phyloP scores from a whole-genome alignment of 2,888 invertebrate species.

The Podabrus alpinus region DNA sequence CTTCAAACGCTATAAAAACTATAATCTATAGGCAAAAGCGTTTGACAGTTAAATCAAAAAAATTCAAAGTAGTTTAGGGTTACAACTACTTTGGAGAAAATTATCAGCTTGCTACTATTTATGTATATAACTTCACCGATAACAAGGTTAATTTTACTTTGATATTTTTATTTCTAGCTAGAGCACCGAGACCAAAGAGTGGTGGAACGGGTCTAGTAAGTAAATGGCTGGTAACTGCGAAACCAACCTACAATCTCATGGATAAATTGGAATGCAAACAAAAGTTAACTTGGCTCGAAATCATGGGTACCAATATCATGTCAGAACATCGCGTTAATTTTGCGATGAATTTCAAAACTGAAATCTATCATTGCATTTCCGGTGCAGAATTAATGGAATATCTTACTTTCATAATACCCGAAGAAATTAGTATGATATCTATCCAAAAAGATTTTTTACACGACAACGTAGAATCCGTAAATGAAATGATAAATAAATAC shows the following conservation, averaged over 20 bases:
- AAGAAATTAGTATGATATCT: constrained; percentile 59
- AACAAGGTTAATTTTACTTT: neutral
- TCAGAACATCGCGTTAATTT: constrained; percentile 71
- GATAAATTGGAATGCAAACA: constrained; percentile 44
- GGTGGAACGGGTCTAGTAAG: constrained; percentile 17
- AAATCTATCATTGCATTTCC: constrained; percentile 69
- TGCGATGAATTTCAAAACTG: constrained; percentile 66
- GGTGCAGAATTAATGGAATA: constrained; percentile 78
- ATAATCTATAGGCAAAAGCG: too few species aligned
- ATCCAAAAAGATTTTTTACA: constrained; percentile 68
- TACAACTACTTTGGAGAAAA: too few species aligned
- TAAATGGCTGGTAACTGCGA: constrained; percentile 34
- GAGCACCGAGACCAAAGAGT: constrained; percentile 21
- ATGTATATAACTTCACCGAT: too few species aligned
- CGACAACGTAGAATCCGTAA: constrained; percentile 66
- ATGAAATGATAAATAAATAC: constrained; percentile 65
- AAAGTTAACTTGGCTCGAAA: constrained; percentile 67
- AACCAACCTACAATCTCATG: constrained; percentile 39
- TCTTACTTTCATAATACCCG: constrained; percentile 64
- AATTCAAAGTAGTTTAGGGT: too few species aligned
- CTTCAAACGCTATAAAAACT: too few species aligned
- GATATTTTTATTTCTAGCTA: constrained; percentile 5
- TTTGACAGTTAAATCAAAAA: too few species aligned
- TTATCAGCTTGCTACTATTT: too few species aligned
- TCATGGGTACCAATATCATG: constrained; percentile 69